A percentile compares a stretch with the other conserved stretches of the same genome.
Evolutionary conservation across 1,140 invertebrate species (phyloP).

Genomic region (Dendroctonus ponderosae): DNA sequence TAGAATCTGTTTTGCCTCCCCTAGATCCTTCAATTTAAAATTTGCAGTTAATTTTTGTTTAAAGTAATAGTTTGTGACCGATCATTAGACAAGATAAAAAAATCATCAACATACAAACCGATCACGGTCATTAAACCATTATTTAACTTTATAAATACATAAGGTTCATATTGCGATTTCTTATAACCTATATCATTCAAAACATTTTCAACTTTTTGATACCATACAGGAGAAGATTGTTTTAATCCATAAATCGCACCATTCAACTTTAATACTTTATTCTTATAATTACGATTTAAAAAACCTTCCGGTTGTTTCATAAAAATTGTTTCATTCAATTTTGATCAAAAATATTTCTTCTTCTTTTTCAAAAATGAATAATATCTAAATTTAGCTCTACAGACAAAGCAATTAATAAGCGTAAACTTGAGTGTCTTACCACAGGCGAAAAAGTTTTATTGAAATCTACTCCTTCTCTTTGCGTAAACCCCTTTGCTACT

Average conservation of each 20-base stretch:
- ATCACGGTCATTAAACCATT: conserved; percentile 4
- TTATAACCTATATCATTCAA: conserved; percentile 40
- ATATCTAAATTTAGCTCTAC: conserved; percentile 33
- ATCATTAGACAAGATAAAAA: conserved; percentile 13
- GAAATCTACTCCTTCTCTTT: not conserved
- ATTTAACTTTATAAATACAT: conserved; percentile 36
- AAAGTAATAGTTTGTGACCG: not conserved
- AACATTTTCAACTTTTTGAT: conserved; percentile 40
- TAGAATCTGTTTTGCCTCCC: not conserved
- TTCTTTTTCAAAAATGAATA: too few species aligned
- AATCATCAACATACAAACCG: conserved; percentile 22
- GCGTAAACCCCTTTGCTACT: not conserved
- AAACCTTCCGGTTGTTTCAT: conserved; percentile 49
- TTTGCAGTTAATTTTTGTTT: not conserved
- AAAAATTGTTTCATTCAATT: conserved; percentile 48
- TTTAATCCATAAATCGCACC: conserved; percentile 51
- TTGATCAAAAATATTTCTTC: too few species aligned
- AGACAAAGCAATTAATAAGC: not conserved
- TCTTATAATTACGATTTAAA: conserved; percentile 13
- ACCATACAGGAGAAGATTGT: conserved; percentile 47
- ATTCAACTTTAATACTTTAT: conserved; percentile 44
- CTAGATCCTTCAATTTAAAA: not conserved
- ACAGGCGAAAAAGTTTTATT: not conserved
- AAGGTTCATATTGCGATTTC: conserved; percentile 40
- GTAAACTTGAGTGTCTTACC: not conserved